These are phyloP conservation scores for Maniola jurtina DNA, from an alignment of 1,140 invertebrate genomes.

Conservation along the genomic window DNA sequence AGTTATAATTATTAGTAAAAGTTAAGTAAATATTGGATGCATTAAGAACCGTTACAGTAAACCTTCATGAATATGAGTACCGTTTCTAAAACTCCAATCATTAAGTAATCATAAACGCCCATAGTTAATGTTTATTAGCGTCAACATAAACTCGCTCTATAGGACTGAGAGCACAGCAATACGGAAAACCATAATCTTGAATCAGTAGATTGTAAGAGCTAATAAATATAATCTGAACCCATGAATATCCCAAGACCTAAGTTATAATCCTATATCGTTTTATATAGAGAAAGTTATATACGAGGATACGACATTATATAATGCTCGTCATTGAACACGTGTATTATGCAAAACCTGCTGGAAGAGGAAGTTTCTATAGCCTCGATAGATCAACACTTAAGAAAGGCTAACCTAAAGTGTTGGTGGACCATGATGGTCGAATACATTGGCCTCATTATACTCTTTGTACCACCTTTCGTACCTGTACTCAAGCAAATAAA, in stretches of 20 bases:
- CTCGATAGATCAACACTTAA: too few relatives aligned
- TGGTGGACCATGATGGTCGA: too few relatives aligned
- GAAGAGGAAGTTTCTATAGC: too few relatives aligned
- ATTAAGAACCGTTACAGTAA: not conserved
- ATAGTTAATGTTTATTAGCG: not conserved
- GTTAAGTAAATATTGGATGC: too few relatives aligned
- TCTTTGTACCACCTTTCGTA: too few relatives aligned
- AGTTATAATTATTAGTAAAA: too few relatives aligned
- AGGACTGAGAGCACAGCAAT: not conserved
- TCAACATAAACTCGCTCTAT: not conserved
- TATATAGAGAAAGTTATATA: slow-evolving; percentile 5
- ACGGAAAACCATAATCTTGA: slow-evolving; percentile 2
- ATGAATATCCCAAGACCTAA: not conserved
- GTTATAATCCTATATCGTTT: not conserved
- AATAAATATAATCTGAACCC: slow-evolving; percentile 4
- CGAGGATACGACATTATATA: not conserved
- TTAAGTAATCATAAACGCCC: not conserved
- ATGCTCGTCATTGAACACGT: not conserved
- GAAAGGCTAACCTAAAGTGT: too few relatives aligned
- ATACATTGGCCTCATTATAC: too few relatives aligned
- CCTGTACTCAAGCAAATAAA: too few relatives aligned
- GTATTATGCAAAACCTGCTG: too few relatives aligned
- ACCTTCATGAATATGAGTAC: not conserved
- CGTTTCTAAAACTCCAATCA: not conserved
- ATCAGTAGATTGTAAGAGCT: not conserved